Base-by-base conservation (phyloP, 2,797 vertebrate species). In the Perodicticus potto region DNA sequence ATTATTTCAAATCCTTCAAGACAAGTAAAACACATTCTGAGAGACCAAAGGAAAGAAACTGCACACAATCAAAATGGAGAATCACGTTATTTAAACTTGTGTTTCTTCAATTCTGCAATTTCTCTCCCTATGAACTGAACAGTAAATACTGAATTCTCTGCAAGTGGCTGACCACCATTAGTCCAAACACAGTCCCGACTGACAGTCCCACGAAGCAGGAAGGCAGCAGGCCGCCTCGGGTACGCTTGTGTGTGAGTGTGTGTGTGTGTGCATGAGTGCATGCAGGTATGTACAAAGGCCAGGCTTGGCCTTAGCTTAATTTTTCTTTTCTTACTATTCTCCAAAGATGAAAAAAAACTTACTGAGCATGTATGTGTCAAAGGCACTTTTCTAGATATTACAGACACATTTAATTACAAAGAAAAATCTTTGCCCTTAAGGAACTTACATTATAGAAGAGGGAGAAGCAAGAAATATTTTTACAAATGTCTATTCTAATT, bases 1-100 rank as follows among this genome's bases (percentile, higher is more conserved):
- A 86, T 34, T 87, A 93, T 82, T 97, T 94, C 61, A 96, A 69
- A 89, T 95, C n/a, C 72, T 29, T 89, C 3, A 84, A 91, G 16
- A 78, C 22, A 74, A 96, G 40, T 40, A 45, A 83, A 84, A 93
- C 17, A 29, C 55, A 78, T 20, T 89, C 53, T 86, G 69, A 96
- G n/a, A 84, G 11, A 86, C 37, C 63, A 93, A 82, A 95, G 72
- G 37, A 90, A 80, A 87, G 4, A 70, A 61, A 81, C 4, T 67
- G 13, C 49, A 91, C 13, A 76, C 32, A 93, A 91, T 43, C 7
- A 73, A 94, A 93, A 83, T 45, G 12, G 23, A 81, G 29, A 95
- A 19, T 72, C 27, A 61, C 63, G 89, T 63, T 45, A 95, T 57
- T 92, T 77, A 73, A 61, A 85, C 43, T 92, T 13, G 59, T 1